Evolutionary conservation across 2,113 vertebrate species (phyloP), one percentile per base, ranked within the genome.

Genomic region (Coturnix japonica): DNA sequence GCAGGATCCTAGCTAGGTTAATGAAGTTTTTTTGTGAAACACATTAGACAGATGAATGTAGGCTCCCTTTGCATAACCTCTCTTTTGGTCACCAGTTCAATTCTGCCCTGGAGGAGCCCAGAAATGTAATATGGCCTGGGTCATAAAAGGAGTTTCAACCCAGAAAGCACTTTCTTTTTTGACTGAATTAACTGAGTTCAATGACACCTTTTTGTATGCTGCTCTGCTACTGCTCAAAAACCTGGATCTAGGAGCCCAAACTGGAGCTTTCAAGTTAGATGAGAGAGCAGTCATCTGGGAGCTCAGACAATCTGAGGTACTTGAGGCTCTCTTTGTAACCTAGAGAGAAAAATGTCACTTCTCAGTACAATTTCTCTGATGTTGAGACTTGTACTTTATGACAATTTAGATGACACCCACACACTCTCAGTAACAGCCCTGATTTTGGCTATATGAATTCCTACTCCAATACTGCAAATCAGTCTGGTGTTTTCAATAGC

Each of bases 11-110:
- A 65, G 19, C 59, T 73, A 64, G 67, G 46, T 67, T 75, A 33
- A 85, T 80, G 73, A 93, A 69, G 51, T 75, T 63, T 73, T 73
- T 20, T 64, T 67, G 25, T 86, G 90, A 89, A 66, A 69, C 83
- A 64, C 11, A 1, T 70, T 73, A 71, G 37, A 79, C 63, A 84
- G 47, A 39, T 69, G 57, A 72, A 41, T 74, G 39, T 72, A 49
- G 25, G 54, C 51, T 61, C 73, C 53, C 23, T 83, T 71, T 78
- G 37, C 33, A 30, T 19, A 30, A 25, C 63, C 60, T 89, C 25
- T 79, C 18, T 66, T 87, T 81, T 33, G 43, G 54, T 81, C 66
- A 72, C 53, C 44, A 33, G 31, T 65, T 89, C 59, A 65, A 33
- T 81, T 81, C 66, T 81, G 23, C 49, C 53, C 61, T 86, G 12